Evolutionary conservation across 2,797 vertebrate species (phyloP), one percentile per base, ranked within the genome.

Genomic region (Philypnodon macrostomus): DNA sequence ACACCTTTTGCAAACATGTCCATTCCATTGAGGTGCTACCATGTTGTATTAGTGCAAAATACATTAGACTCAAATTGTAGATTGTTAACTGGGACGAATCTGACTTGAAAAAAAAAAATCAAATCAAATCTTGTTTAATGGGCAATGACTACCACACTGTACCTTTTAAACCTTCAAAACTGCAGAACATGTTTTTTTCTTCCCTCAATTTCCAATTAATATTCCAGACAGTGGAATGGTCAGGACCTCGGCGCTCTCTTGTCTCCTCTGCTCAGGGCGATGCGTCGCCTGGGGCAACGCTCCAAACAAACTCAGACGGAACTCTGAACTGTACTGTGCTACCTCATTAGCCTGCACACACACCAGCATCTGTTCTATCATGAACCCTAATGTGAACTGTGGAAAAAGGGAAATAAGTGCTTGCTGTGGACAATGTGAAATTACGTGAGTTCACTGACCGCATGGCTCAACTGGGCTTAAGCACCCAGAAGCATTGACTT

Each of bases 301-400:
- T 75, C 63, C 72, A 81, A 84, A 84, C 65, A 79, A 80, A 80
- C 70, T 73, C 58, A 6, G 11, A 47, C 23, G 41, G 73, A 83
- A 72, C 81, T 73, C 49, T 68, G 73, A 59, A 63, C 85, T 58
- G 2, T 58, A 19, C 67, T 53, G 70, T 34, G 67, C 82, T 67
- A 72, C 73, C 79, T 86, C 83, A 85, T 89, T 88, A 88, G 78
- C 81, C 75, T 63, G 61, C 51, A 34, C 58, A 59, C 70, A 59
- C 73, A 61, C 53, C 12, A 42, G 79, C 81, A 79, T 84, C 78
- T 85, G 83, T 73, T 82, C 74, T 50, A 77, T 82, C 71, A 73
- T 36, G 53, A 75, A 69, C 71, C 42, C 44, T 65, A 80, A 81
- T 69, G 70, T 31, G 63, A 66, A 69, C 50, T 52, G 17, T 1